These are phyloP conservation scores for Idaea dimidiata DNA, from an alignment of 2,888 invertebrate species.

Conservation along the genomic window DNA sequence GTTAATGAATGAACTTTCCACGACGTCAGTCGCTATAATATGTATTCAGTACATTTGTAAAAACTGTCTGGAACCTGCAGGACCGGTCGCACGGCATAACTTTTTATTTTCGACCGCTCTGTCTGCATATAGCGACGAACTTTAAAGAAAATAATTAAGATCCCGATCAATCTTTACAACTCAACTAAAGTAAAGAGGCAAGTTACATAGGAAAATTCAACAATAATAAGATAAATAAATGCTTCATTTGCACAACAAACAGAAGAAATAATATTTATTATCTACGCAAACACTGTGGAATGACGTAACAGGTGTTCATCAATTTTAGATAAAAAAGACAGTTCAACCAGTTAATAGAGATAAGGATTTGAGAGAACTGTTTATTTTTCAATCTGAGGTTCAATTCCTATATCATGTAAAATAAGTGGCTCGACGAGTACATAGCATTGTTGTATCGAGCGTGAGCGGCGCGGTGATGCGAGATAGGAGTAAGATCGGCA, in stretches of 20 bases:
- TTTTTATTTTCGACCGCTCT: constrained; percentile 51
- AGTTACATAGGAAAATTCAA: neutral
- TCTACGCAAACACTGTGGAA: neutral
- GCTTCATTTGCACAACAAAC: neutral
- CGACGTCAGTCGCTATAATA: constrained; percentile 37
- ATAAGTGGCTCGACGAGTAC: constrained; percentile 11
- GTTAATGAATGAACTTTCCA: constrained; percentile 22
- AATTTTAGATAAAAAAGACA: neutral
- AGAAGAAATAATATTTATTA: neutral
- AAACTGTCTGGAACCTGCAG: constrained; percentile 51
- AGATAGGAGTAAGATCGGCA: constrained; percentile 55
- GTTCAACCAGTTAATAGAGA: constrained; percentile 32
- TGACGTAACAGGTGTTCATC: neutral
- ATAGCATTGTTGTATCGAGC: constrained; percentile 9
- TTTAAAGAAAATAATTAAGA: neutral
- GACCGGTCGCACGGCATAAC: constrained; percentile 56
- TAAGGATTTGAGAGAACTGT: constrained; percentile 14
- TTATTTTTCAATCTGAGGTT: constrained; percentile 13
- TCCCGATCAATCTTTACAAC: neutral
- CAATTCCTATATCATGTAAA: constrained; percentile 15
- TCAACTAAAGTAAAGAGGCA: neutral
- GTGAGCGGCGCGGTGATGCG: constrained; percentile 26
- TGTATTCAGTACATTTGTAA: constrained; percentile 28
- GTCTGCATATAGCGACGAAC: constrained; percentile 13
- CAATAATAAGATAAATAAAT: neutral